These are phyloP conservation scores for Brachycybe producta DNA, from an alignment of 2,888 invertebrate genomes.

Conservation along the genomic window DNA sequence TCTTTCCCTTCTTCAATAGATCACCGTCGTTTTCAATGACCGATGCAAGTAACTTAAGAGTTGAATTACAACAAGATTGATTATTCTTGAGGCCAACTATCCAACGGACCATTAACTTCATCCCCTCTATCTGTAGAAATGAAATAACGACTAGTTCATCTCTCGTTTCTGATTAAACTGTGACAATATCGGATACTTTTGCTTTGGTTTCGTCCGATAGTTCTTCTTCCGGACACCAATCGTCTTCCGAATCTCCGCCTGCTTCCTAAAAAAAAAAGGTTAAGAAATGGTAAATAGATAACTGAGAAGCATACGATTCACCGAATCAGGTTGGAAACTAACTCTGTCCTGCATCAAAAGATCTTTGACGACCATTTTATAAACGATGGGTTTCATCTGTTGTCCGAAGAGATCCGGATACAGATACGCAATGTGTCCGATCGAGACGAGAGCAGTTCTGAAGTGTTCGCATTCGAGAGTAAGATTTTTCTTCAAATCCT, in stretches of 20 bases:
- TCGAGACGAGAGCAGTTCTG: slow-evolving; percentile 81
- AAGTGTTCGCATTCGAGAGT: slow-evolving; percentile 44
- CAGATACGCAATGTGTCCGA: slow-evolving; percentile 88
- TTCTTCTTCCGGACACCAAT: slow-evolving; percentile 76
- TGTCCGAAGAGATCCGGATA: slow-evolving; percentile 79
- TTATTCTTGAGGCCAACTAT: slow-evolving; percentile 78
- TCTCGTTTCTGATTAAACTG: background rate
- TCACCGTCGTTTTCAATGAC: slow-evolving; percentile 88
- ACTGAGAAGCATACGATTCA: background rate
- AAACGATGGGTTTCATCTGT: slow-evolving; percentile 86
- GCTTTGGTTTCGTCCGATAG: slow-evolving; percentile 69
- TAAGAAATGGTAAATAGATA: slow-evolving; percentile 7
- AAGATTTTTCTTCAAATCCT: slow-evolving; percentile 2
- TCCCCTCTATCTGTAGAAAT: slow-evolving; percentile 51
- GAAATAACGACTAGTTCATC: background rate
- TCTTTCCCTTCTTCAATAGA: slow-evolving; percentile 44
- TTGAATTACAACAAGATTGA: slow-evolving; percentile 76
- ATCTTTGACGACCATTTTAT: slow-evolving; percentile 89
- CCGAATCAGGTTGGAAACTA: slow-evolving; percentile 20
- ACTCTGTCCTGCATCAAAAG: slow-evolving; percentile 54
- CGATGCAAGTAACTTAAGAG: slow-evolving; percentile 85
- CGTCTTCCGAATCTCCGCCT: slow-evolving; percentile 38
- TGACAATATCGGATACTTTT: slow-evolving; percentile 44
- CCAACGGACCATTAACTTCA: slow-evolving; percentile 96
- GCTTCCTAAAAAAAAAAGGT: slow-evolving; percentile 40